Evolutionary conservation across 2,888 invertebrate species (phyloP), one percentile per base, ranked within the genome.

Genomic region (Brassicogethes aeneus): DNA sequence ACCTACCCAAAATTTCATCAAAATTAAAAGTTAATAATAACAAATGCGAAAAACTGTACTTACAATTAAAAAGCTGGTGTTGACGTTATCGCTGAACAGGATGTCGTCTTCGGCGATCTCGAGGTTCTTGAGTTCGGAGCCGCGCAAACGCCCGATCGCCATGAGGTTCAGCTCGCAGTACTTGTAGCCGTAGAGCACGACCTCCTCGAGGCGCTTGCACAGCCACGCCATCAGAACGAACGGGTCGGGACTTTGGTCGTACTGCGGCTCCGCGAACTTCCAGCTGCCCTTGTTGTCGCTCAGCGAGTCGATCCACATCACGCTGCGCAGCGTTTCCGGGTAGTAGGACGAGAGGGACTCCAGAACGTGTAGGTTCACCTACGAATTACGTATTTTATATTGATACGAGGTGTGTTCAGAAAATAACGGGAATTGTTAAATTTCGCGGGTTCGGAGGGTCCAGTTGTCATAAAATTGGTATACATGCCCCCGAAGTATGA

Each of bases 141-240:
- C 76, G 40, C 79, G 67, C 23, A 82, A 69, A 47, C 81, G 70
- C 30, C 79, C 76, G 37, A 83, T 77, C 15, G 80, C 81, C 17
- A 81, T 68, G 39, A 82, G 63, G 64, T 80, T 77, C 48, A 78
- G 74, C 43, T 74, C 75, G 47, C 68, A 70, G 57, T 81, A 77
- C 50, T 76, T 74, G 57, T 79, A 78, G 29, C 81, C 62, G 17
- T 56, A 59, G 29, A 78, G 56, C 33, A 79, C 74, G 39, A 82
- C 65, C 55, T 78, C 75, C 46, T 71, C 66, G 15, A 82, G 68
- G 39, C 73, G 69, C 16, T 66, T 67, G 59, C 81, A 82, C 47
- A 74, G 69, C 82, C 82, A 82, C 3, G 81, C 77, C 46, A 79
- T 65, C 68, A 82, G 73, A 29, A 82, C 74, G 45, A 82, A 67